Conservation (phyloP, 2,113 vertebrate species). For the Notothenia rossii region DNA sequence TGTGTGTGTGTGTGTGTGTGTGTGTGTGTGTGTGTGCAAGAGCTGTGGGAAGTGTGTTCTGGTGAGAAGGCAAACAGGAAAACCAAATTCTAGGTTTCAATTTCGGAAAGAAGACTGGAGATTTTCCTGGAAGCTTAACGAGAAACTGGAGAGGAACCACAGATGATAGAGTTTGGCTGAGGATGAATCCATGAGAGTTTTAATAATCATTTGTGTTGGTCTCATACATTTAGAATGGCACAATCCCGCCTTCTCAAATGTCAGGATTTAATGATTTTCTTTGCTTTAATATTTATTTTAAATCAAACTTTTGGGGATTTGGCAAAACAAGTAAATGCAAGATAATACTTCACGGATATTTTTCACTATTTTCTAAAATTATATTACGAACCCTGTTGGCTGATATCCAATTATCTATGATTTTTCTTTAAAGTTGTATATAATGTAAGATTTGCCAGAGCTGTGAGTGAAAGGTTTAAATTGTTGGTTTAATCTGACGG, state of each 20-base stretch:
- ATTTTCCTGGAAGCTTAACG: neutral
- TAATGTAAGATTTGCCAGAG: neutral
- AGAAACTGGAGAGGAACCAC: too few species aligned
- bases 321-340: neutral
- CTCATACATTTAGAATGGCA: too few species aligned
- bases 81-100: constrained; percentile 5
- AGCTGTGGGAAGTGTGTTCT: constrained; percentile 14
- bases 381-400: too few species aligned
- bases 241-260: neutral
- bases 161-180: neutral
- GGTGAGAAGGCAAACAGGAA: neutral
- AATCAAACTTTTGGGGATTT: neutral
- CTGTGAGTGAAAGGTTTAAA: neutral
- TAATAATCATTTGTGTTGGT: too few species aligned
- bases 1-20: neutral
- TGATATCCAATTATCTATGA: neutral
- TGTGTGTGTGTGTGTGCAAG: neutral
- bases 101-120: neutral
- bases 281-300: neutral
- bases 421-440: neutral
- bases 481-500: neutral
- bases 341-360: too few species aligned
- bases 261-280: neutral
- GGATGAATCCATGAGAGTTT: neutral
- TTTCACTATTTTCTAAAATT: too few species aligned